A percentile compares a stretch with the other conserved stretches of the same genome.
These are phyloP conservation scores for Rhabdophis nuchalis DNA, from an alignment of 2,797 vertebrate genomes.

Conservation along the genomic window DNA sequence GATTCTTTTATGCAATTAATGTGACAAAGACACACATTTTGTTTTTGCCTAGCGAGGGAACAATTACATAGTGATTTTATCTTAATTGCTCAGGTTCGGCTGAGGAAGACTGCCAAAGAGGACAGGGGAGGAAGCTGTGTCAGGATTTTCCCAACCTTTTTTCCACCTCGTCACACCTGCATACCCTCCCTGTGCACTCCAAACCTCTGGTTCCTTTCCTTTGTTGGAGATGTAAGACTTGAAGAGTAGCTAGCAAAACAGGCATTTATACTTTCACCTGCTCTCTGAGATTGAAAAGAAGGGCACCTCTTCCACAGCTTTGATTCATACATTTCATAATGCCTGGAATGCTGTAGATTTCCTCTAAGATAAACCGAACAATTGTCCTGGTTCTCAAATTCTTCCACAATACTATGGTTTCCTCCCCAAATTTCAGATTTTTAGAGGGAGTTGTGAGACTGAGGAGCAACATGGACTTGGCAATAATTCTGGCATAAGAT, in stretches of 20 bases:
- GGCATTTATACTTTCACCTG: slow-evolving; percentile 39
- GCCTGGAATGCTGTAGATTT: slow-evolving; percentile 48
- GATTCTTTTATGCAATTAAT: slow-evolving; percentile 74
- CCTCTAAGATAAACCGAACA: slow-evolving; percentile 42
- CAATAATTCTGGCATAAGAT: neutral
- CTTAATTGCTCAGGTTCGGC: slow-evolving; percentile 81
- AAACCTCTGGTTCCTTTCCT: neutral
- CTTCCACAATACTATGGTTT: neutral
- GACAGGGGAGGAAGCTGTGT: neutral
- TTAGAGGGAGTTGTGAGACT: neutral
- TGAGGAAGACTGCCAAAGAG: slow-evolving; percentile 57
- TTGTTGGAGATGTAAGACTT: neutral
- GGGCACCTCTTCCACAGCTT: slow-evolving; percentile 53
- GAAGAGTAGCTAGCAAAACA: neutral
- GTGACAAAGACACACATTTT: slow-evolving; percentile 80
- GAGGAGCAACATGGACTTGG: slow-evolving; percentile 23
- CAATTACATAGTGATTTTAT: slow-evolving; percentile 83
- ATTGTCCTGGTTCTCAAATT: neutral
- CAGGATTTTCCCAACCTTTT: neutral
- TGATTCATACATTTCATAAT: slow-evolving; percentile 61
- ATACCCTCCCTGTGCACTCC: neutral
- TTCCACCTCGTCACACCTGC: neutral
- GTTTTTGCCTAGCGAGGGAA: slow-evolving; percentile 80
- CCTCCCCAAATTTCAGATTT: slow-evolving; percentile 6
- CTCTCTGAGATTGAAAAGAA: slow-evolving; percentile 57